Base-by-base conservation (phyloP, 30 jellyfish, hydroid and myxozoan species). In the Pelagia noctiluca region DNA sequence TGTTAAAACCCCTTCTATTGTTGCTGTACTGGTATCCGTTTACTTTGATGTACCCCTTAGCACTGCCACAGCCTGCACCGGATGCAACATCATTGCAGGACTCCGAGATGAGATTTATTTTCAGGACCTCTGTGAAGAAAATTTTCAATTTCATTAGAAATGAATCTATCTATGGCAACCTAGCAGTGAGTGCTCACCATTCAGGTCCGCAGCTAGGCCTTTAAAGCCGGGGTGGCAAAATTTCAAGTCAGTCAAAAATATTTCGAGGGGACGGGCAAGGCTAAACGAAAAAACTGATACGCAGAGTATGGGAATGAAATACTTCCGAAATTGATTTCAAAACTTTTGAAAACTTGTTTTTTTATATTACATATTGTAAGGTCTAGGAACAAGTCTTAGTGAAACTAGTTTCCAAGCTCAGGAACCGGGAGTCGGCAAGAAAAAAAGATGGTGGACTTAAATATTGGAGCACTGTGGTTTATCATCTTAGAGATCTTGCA, bases 11-110 rank as follows among this genome's bases (percentile, higher is more conserved):
- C 1, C 82, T 48, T 0, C 2, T 13, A 33, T 78, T 36, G 23
- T 1, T 10, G 19, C 81, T 78, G 82, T 78, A 78, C 62, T 78
- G 89, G 50, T 62, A 63, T 60, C 89, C 89, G 63, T 78, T 78
- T 36, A 78, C 89, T 24, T 3, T 21, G 0, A 78, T 63, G 33
- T 78, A 74, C 21, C 71, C 80, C 33, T 42, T 62, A 21, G 71
- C 50, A 37, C 30, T 16, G 1, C 23, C 47, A 23, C 82, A 66
- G 69, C 12, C 35, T n/a, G 79, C 62, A 36, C 60, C 73, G 3
- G 65, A 31, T n/a, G 89, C 57, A n/a, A 3, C 0, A 5, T 78
- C 89, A 24, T 61, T 42, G 24, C 63, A 42, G 35, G 82, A 23
- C 31, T 64, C 71, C 1, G 89, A 64, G 0, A 66, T 12, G 24